Evolutionary conservation across 2,888 invertebrate species (phyloP), one percentile per base, ranked within the genome.

Genomic region (Cryptops parisi): DNA sequence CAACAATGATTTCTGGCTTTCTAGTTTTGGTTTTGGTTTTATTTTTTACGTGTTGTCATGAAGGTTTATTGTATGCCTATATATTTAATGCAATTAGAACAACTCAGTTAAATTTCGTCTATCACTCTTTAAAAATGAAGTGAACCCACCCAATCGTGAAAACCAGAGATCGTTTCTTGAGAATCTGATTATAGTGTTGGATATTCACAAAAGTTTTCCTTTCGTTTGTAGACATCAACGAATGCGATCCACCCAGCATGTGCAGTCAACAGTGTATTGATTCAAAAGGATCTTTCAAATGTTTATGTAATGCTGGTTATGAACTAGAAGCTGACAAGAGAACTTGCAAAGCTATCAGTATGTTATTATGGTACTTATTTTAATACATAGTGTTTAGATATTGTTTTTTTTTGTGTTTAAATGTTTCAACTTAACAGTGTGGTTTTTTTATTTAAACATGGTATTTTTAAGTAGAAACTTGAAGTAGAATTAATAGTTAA

Each of bases 181-280:
- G n/a, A n/a, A n/a, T 27, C 5, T 6, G 45, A 24, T 24, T 24
- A 2, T 25, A 19, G 26, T 27, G 33, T 26, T 5, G 3, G 21
- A 15, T 47, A 21, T 46, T 25, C 25, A 24, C n/a, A 52, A 53
- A 2, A 39, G 25, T 39, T 25, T 57, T 48, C 38, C 19, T 72
- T 58, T 78, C 78, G 3, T 89, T 88, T 68, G 72, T 76, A 62
- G 94, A 94, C 66, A 71, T 83, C 12, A 77, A 96, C 68, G 94
- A 96, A 68, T 96, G 96, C 67, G 74, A 78, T 47, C 84, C 88
- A 0, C 84, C 93, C 0, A 89, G 90, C 0, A 70, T 79, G 0
- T 98, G 97, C 68, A 93, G 93, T 0, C 97, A 98, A 68, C 72
- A 72, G 15, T 98, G 97, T 69, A 79, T 79, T 2, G 94, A 98